These are phyloP conservation scores for Sceloporus tristichus DNA, from an alignment of 2,113 vertebrate species.

Conservation along the genomic window DNA sequence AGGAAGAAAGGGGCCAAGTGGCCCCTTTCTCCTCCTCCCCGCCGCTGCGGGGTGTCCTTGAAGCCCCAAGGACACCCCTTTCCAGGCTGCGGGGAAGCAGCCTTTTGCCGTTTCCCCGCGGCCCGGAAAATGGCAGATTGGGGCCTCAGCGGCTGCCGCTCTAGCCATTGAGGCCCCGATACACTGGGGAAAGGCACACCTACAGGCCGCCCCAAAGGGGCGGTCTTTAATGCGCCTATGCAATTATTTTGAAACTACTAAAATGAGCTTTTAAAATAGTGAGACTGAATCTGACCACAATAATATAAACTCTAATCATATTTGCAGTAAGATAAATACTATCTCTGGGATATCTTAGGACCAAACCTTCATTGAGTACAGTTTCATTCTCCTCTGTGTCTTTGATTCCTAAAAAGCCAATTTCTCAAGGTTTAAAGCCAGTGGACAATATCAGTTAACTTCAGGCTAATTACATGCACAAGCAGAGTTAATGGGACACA, in stretches of 20 bases:
- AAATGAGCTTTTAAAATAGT: not conserved
- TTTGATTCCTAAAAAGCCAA: accelerated
- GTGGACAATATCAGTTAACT: not conserved
- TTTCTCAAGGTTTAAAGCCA: not conserved
- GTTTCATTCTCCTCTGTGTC: not conserved
- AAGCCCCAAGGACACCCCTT: too few relatives aligned
- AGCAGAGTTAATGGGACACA: not conserved
- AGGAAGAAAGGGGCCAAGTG: too few relatives aligned
- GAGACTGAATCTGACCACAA: not conserved
- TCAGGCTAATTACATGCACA: not conserved
- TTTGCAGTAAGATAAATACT: not conserved
- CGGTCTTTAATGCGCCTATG: too few relatives aligned
- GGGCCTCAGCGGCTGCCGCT: too few relatives aligned
- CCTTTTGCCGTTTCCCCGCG: too few relatives aligned
- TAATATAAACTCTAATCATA: not conserved
- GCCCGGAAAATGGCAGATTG: too few relatives aligned
- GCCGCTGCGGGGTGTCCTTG: too few relatives aligned
- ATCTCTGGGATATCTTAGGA: not conserved
- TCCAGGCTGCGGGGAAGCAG: too few relatives aligned
- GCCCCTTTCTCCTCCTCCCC: too few relatives aligned
- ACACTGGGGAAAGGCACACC: too few relatives aligned
- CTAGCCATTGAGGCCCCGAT: too few relatives aligned
- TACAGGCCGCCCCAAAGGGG: too few relatives aligned
- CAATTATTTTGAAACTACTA: accelerated
- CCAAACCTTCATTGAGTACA: not conserved